Evolutionary conservation across 2,797 vertebrate genomes (phyloP), one percentile per base, ranked within the genome.

Genomic region (Anguilla megastoma): DNA sequence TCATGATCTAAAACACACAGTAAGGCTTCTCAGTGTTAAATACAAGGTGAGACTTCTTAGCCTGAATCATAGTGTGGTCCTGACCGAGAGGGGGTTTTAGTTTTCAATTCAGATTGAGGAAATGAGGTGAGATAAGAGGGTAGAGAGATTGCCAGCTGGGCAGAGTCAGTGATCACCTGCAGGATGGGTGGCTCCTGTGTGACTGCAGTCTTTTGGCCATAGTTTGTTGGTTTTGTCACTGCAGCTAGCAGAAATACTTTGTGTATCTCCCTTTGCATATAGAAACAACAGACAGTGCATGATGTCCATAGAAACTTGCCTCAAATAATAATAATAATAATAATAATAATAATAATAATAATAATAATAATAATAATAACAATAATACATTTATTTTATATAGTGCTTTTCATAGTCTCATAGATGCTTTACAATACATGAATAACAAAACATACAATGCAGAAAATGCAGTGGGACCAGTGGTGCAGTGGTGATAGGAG

Each of bases 211-310:
- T 71, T 71, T 60, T 30, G 56, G 30, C 16, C 24, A 33, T 71
- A 14, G 52, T 18, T 52, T 48, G 27, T n/a, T 48, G n/a, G 16
- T 54, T 54, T 52, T 66, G 52, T 30, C 9, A 30, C n/a, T 71
- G n/a, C 10, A 7, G n/a, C n/a, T 8, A 71, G 66, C 24, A 71
- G 66, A 10, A n/a, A 27, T 9, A 5, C 66, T 52, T 27, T 50
- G 18, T 48, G 27, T 71, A 3, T 21, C 76, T 7, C 30, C 71
- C 60, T 86, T 24, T 69, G 36, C 0, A 69, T 45, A 66, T 45
- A 52, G 63, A 86, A 27, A 86, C 85, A 60, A 21, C 85, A 74
- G 69, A n/a, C 1, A 66, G 27, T 74, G 69, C 24, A 74, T n/a
- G 66, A 69, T 27, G n/a, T 9, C n/a, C 27, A 30, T 27, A 69